Percentiles rank a stretch among this genome's conserved stretches.
phyloP scores from a whole-genome alignment of 2,888 invertebrate species.

The Labia minor region DNA sequence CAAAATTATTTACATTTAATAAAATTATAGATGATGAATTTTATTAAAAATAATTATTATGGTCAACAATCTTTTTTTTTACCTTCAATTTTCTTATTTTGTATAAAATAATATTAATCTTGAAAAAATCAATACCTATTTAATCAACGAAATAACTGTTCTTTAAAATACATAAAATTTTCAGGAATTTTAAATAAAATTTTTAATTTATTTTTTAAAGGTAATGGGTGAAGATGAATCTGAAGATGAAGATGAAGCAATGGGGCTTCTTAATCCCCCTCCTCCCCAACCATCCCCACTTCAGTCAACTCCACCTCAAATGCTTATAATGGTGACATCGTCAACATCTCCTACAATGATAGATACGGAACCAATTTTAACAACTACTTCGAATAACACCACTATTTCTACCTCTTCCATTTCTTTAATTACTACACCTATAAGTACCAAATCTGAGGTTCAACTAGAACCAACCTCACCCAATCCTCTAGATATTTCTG shows the following conservation, averaged over 20 bases:
- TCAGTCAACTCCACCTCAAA: background rate
- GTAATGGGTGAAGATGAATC: conserved; percentile 28
- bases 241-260: conserved; percentile 50
- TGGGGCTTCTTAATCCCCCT: background rate
- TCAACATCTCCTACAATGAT: too few relatives aligned
- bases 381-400: too few relatives aligned
- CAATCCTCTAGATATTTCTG: background rate
- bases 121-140: background rate
- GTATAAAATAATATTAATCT: too few relatives aligned
- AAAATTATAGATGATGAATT: too few relatives aligned
- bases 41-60: too few relatives aligned
- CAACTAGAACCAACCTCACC: background rate
- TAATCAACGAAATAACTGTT: background rate
- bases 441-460: background rate
- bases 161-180: background rate
- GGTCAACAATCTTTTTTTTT: background rate
- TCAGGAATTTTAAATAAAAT: background rate
- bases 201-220: conserved; percentile 5
- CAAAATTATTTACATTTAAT: background rate
- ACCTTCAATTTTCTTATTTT: too few relatives aligned
- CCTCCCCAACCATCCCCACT: background rate
- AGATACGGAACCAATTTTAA: too few relatives aligned
- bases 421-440: background rate
- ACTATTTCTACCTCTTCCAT: background rate
- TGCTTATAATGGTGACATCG: background rate